These are phyloP conservation scores for Tenthredo scrophulariae DNA, from an alignment of 2,888 invertebrate genomes.

Conservation along the genomic window DNA sequence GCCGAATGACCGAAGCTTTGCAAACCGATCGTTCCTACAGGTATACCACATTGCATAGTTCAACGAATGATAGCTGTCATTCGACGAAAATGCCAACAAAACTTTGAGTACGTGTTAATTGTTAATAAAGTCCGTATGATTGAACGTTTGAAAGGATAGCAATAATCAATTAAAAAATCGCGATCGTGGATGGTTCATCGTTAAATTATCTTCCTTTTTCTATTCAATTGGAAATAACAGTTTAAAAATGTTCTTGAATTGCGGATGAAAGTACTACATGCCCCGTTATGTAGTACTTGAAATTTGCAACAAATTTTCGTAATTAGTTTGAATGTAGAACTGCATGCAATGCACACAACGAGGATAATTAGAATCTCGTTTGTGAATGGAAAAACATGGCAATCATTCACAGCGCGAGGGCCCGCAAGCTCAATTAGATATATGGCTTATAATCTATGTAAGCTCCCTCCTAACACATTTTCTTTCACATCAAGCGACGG, in stretches of 20 bases:
- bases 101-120: not conserved
- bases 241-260: not conserved
- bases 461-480: not conserved
- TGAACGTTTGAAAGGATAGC: not conserved
- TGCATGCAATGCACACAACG: not conserved
- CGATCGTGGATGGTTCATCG: not conserved
- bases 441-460: not conserved
- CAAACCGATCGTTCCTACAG: not conserved
- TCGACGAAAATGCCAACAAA: not conserved
- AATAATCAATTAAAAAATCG: not conserved
- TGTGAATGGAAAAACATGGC: conserved; percentile 12
- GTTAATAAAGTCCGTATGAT: not conserved
- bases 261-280: not conserved
- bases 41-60: not conserved
- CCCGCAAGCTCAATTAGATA: conserved; percentile 3
- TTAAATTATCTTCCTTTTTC: not conserved
- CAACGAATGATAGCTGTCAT: conserved; percentile 9
- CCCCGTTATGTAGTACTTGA: not conserved
- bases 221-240: not conserved
- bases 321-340: not conserved
- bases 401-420: not conserved
- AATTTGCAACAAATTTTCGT: not conserved
- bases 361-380: conserved; percentile 47
- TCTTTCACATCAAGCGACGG: not conserved
- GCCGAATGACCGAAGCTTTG: not conserved